Percentiles rank a stretch among this genome's conserved stretches.
phyloP scores from a whole-genome alignment of 2,888 invertebrate species.

The Papilio gigon region DNA sequence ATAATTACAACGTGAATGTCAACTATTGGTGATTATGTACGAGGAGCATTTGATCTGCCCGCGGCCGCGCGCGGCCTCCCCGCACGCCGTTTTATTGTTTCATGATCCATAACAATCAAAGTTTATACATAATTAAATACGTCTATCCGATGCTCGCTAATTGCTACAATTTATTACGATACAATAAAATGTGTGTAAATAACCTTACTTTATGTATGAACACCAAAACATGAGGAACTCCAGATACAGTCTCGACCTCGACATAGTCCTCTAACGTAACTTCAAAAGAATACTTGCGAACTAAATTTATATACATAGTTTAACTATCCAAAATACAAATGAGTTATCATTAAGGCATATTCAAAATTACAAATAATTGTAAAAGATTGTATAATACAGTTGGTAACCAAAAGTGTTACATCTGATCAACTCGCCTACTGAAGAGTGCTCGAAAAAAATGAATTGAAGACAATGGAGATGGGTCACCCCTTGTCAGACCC shows the following conservation, averaged over 20 bases:
- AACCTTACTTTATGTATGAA: background rate
- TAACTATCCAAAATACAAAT: too few relatives aligned
- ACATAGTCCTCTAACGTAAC: too few relatives aligned
- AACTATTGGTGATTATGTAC: slow-evolving; percentile 23
- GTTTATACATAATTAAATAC: slow-evolving; percentile 22
- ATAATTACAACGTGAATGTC: slow-evolving; percentile 38
- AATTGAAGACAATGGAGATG: background rate
- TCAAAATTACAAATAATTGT: too few relatives aligned
- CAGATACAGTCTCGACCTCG: too few relatives aligned
- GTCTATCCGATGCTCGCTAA: background rate
- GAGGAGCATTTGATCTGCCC: background rate
- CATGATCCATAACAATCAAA: slow-evolving; percentile 31
- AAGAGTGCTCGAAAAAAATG: background rate
- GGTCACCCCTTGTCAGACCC: background rate
- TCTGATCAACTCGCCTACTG: too few relatives aligned
- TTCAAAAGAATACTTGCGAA: too few relatives aligned
- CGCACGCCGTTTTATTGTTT: slow-evolving; percentile 17
- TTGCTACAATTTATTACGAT: background rate
- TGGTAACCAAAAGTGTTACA: too few relatives aligned
- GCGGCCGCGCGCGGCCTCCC: slow-evolving; percentile 5
- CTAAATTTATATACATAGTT: too few relatives aligned
- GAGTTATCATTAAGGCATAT: too few relatives aligned
- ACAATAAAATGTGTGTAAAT: background rate
- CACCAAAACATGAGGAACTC: too few relatives aligned
- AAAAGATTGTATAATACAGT: too few relatives aligned